Conservation (phyloP, 2,888 invertebrate genomes). For the Idaea dimidiata region DNA sequence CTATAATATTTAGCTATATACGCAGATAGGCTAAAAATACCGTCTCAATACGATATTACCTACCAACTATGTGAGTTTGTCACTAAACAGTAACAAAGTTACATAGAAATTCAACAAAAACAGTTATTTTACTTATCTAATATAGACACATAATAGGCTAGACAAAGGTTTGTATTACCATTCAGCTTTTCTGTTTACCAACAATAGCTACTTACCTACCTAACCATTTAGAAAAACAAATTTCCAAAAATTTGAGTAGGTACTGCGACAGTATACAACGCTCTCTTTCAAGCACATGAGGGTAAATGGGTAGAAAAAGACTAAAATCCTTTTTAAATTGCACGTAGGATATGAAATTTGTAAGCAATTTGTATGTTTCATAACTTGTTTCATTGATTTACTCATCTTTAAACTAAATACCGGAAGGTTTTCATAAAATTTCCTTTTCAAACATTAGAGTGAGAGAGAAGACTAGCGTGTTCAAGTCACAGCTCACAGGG, state of each 20-base stretch:
- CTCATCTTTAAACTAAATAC: too few relatives aligned
- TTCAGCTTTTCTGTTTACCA: not conserved
- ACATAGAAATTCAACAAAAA: not conserved
- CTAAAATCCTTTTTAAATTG: not conserved
- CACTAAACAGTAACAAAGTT: not conserved
- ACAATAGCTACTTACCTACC: not conserved
- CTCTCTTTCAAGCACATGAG: not conserved
- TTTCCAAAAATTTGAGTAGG: not conserved
- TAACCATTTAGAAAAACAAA: not conserved
- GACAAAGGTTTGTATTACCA: not conserved
- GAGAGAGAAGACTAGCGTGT: slow-evolving; percentile 36
- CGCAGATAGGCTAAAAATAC: too few relatives aligned
- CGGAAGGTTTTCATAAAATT: slow-evolving; percentile 7
- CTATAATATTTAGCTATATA: too few relatives aligned
- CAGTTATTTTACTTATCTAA: not conserved
- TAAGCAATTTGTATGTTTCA: not conserved
- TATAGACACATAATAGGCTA: not conserved
- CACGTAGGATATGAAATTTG: not conserved
- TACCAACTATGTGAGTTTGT: too few relatives aligned
- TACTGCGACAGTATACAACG: not conserved
- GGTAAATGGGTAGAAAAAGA: not conserved
- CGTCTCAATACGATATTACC: too few relatives aligned
- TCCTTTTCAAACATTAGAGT: slow-evolving; percentile 32
- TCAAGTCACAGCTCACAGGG: slow-evolving; percentile 34
- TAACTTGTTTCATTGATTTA: not conserved